Conservation (phyloP, 2,888 invertebrate genomes). For the Drosophila conformis region DNA sequence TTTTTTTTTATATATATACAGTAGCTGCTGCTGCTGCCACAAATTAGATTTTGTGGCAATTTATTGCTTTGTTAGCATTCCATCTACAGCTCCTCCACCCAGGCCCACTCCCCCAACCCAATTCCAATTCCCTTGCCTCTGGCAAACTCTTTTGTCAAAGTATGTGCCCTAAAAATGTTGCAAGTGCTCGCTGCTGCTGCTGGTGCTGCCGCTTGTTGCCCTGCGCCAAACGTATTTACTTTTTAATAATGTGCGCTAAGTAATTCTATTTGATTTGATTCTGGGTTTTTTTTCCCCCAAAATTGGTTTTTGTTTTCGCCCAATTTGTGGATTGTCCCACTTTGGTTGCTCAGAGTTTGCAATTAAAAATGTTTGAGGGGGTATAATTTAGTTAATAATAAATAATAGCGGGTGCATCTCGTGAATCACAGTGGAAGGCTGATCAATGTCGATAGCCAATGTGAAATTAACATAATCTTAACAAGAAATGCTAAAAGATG, state of each 20-base stretch:
- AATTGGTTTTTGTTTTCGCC: background rate
- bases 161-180: slow-evolving; percentile 47
- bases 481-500: too few species aligned
- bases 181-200: slow-evolving; percentile 45
- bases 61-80: slow-evolving; percentile 69
- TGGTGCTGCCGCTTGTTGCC: slow-evolving; percentile 1
- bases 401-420: too few species aligned
- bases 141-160: slow-evolving; percentile 42
- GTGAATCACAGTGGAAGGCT: too few species aligned
- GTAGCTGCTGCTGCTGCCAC: slow-evolving; percentile 55
- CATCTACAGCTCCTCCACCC: slow-evolving; percentile 29
- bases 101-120: background rate
- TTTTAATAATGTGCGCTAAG: slow-evolving; percentile 62
- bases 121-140: background rate
- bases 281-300: background rate
- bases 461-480: background rate
- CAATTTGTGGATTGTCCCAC: slow-evolving; percentile 14
- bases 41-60: slow-evolving; percentile 71
- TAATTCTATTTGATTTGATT: slow-evolving; percentile 57
- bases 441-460: background rate
- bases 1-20: slow-evolving; percentile 11
- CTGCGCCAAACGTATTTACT: slow-evolving; percentile 37
- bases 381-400: background rate
- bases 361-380: background rate
- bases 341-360: background rate